These are phyloP conservation scores for Leucoptera coffeella DNA, from an alignment of 2,888 invertebrate species.

Conservation along the genomic window DNA sequence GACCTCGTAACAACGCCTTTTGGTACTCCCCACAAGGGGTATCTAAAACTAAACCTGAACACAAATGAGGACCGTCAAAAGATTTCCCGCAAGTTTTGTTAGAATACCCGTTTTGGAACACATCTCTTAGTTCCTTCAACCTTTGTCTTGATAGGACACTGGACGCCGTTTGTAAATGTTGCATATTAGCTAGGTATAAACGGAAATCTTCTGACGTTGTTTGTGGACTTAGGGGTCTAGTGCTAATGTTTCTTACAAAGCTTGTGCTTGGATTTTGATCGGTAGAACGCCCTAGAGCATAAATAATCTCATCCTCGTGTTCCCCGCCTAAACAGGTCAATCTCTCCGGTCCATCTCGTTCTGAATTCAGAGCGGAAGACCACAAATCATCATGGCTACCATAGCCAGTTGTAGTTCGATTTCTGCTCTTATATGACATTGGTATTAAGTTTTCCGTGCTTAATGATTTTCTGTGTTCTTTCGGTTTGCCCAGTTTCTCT, in stretches of 20 bases:
- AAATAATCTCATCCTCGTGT: slow-evolving; percentile 44
- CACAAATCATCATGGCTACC: slow-evolving; percentile 48
- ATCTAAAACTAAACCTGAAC: slow-evolving; percentile 18
- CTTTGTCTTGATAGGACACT: slow-evolving; percentile 58
- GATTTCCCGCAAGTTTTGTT: slow-evolving; percentile 28
- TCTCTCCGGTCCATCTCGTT: slow-evolving; percentile 29
- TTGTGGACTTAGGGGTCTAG: slow-evolving; percentile 60
- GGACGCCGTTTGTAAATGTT: slow-evolving; percentile 65
- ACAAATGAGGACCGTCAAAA: slow-evolving; percentile 24
- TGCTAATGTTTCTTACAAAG: slow-evolving; percentile 51
- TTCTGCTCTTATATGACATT: slow-evolving; percentile 38
- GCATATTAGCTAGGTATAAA: slow-evolving; percentile 65
- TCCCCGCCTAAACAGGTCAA: slow-evolving; percentile 40
- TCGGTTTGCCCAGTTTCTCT: slow-evolving; percentile 23
- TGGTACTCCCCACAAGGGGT: slow-evolving; percentile 56
- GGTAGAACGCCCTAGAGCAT: slow-evolving; percentile 36
- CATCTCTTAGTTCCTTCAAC: slow-evolving; percentile 49
- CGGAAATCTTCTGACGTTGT: slow-evolving; percentile 65
- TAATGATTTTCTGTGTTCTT: slow-evolving; percentile 48
- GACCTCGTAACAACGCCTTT: slow-evolving; percentile 54
- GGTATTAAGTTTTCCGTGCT: slow-evolving; percentile 57
- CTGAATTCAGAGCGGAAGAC: slow-evolving; percentile 31
- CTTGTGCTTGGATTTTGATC: slow-evolving; percentile 23
- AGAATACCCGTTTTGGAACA: slow-evolving; percentile 52
- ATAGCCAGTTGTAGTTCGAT: slow-evolving; percentile 20